Evolutionary conservation across 1,140 invertebrate species (phyloP), one percentile per base, ranked within the genome.

Genomic region (Drosophila nikananu): DNA sequence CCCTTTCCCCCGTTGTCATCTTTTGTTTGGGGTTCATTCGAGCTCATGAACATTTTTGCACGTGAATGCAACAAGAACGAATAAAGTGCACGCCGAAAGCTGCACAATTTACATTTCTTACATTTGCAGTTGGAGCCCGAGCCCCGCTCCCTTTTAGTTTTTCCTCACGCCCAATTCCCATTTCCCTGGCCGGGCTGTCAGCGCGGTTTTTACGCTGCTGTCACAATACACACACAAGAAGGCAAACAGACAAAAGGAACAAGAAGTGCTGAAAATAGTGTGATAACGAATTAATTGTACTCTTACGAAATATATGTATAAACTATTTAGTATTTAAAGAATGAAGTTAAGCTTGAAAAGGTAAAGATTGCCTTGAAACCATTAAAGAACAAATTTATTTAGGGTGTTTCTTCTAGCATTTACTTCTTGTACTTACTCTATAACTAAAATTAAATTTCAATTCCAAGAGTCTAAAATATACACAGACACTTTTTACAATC

Each of bases 101-200:
- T 67, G 72, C 68, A 87, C 77, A 89, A 87, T 87, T 89, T 87
- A 89, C 83, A 87, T 87, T 87, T 87, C 83, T 87, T 89, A 89
- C 83, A 89, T 75, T 87, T 80, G 70, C 77, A 89, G 75, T 78
- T 77, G 74, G 42, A 35, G 49, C 44, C 37, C 23, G 61, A 42
- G 49, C 37, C 48, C 35, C 60, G 5, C 2, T 15, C 17, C 9
- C 52, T 12, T 21, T 8, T 27, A 21, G 30, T 12, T 46, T 66
- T 63, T 60, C 63, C 58, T 42, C 64, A 66, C 32, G 65, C 66
- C 49, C 55, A 77, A 65, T 76, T 77, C 64, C 46, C 68, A 89
- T 83, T 64, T 87, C 83, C 81, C 84, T 52, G 42, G 75, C 72
- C 62, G 60, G 75, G 80, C 77, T 87, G 83, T 87, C 83, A 87